These are phyloP conservation scores for Podargus strigoides DNA, from an alignment of 2,797 vertebrate genomes.

Conservation along the genomic window DNA sequence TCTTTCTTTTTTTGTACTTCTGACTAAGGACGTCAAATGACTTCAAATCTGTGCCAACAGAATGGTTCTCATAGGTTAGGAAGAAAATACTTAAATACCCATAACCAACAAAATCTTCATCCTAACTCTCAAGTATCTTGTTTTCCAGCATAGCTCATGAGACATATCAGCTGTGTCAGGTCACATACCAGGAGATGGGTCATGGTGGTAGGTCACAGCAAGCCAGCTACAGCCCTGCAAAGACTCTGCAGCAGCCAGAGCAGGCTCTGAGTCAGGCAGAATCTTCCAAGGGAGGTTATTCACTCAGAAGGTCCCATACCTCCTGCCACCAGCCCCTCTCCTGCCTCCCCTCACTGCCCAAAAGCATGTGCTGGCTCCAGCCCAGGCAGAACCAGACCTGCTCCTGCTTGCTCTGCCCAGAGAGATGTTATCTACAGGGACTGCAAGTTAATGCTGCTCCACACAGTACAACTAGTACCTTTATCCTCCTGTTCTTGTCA, in stretches of 20 bases:
- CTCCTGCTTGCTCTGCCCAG: neutral
- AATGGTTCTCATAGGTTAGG: neutral
- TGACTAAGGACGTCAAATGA: neutral
- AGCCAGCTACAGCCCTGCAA: neutral
- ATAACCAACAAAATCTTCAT: neutral
- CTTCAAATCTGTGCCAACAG: neutral
- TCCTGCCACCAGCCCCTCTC: neutral
- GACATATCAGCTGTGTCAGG: neutral
- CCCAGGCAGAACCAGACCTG: neutral
- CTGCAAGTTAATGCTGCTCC: neutral
- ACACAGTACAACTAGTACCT: rapidly evolving
- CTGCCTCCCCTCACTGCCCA: neutral
- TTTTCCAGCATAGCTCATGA: neutral
- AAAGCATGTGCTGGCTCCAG: neutral
- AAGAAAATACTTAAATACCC: neutral
- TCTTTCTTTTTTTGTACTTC: neutral
- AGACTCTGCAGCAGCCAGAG: neutral
- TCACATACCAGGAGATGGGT: rapidly evolving
- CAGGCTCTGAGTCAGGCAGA: neutral
- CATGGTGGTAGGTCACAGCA: neutral
- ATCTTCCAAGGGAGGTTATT: neutral
- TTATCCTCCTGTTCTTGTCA: neutral
- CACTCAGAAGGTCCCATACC: neutral
- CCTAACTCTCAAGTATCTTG: neutral
- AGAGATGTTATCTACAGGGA: neutral